Percentiles rank a stretch among this genome's conserved stretches.
These are phyloP conservation scores for Cyprinus carpio DNA, from an alignment of 2,113 vertebrate species.

Conservation along the genomic window DNA sequence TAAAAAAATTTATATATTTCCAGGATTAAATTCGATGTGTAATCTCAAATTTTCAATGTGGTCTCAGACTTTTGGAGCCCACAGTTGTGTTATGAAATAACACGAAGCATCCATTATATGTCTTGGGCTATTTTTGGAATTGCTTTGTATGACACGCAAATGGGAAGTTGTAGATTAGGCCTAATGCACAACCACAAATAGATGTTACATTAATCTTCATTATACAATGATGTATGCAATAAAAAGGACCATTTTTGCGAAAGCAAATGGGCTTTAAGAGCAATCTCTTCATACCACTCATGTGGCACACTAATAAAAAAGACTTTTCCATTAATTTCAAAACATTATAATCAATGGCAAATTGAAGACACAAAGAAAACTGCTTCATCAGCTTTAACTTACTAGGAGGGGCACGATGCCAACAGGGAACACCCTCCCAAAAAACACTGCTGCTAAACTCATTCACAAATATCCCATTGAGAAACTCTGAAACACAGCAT, in stretches of 20 bases:
- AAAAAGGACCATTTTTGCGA: background rate
- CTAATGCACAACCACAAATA: background rate
- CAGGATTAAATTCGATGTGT: background rate
- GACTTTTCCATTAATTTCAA: background rate
- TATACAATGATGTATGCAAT: background rate
- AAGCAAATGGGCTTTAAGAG: background rate
- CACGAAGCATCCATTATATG: background rate
- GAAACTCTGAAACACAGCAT: conserved; percentile 65
- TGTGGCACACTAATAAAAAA: background rate
- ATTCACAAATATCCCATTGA: conserved; percentile 74
- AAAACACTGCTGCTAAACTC: conserved; percentile 56
- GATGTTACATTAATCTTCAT: background rate
- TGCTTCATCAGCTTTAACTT: conserved; percentile 35
- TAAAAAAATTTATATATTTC: no score
- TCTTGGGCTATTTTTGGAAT: conserved; percentile 1
- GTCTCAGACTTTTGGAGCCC: background rate
- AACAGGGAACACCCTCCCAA: conserved; percentile 39
- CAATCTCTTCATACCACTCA: conserved; percentile 9
- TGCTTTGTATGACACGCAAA: background rate
- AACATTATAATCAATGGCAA: background rate
- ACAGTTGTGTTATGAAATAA: background rate
- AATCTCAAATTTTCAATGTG: background rate
- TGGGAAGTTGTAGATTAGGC: background rate
- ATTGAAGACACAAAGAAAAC: conserved; percentile 4
- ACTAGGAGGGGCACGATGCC: conserved; percentile 27